phyloP scores from a whole-genome alignment of 2,888 invertebrate genomes.

The Dicranocentrus wangi region DNA sequence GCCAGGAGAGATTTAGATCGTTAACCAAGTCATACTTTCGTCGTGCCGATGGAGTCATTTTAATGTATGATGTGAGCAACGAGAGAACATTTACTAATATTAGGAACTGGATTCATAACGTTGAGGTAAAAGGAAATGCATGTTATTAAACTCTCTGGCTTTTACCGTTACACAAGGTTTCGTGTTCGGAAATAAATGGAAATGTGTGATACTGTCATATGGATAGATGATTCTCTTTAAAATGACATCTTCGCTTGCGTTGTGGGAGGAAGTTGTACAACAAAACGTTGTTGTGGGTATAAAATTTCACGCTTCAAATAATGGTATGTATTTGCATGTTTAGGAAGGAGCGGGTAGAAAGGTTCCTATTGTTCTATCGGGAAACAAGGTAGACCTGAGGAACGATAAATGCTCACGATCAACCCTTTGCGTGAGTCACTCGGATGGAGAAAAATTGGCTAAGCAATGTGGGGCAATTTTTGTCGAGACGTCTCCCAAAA shows the following conservation, averaged over 20 bases:
- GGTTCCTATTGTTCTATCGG: conserved; percentile 79
- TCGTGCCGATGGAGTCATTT: conserved; percentile 79
- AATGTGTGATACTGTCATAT: too few relatives aligned
- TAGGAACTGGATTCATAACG: conserved; percentile 79
- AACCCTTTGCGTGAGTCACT: conserved; percentile 74
- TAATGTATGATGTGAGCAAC: conserved; percentile 79
- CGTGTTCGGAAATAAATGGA: not conserved
- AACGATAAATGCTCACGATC: conserved; percentile 72
- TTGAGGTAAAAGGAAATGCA: conserved; percentile 75
- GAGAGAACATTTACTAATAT: conserved; percentile 79
- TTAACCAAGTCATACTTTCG: conserved; percentile 80
- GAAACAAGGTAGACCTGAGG: conserved; percentile 79
- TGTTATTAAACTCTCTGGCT: conserved; percentile 1
- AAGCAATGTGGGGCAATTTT: conserved; percentile 75
- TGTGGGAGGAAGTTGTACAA: too few relatives aligned
- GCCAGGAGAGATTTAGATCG: conserved; percentile 78
- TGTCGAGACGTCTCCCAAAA: conserved; percentile 76
- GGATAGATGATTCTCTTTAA: not conserved
- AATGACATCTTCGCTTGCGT: not conserved
- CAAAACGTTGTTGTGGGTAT: too few relatives aligned
- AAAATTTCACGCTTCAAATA: not conserved
- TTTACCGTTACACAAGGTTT: conserved; percentile 31
- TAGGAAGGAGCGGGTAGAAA: conserved; percentile 77
- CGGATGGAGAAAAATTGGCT: conserved; percentile 76
- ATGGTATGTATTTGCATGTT: too few relatives aligned